Percentiles rank a stretch among this genome's conserved stretches.
phyloP scores from a whole-genome alignment of 92 coral and sea anemone species.

The Epizoanthus stellaris region DNA sequence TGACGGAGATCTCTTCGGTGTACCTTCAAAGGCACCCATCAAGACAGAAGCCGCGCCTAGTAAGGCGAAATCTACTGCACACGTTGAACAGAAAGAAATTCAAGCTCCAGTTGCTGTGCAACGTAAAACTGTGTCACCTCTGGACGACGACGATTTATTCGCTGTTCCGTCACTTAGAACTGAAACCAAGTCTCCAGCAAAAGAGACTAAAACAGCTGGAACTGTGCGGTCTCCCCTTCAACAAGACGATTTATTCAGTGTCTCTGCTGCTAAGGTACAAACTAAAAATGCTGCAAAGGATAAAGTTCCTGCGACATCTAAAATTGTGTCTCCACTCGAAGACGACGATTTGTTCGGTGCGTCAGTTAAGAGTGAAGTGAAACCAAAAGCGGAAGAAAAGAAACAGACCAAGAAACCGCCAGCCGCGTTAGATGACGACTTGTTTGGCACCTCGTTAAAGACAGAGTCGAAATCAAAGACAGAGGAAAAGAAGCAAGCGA shows the following conservation, averaged over 20 bases:
- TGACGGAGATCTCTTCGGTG: conserved; percentile 39
- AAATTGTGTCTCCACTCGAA: conserved; percentile 29
- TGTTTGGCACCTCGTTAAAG: too few relatives aligned
- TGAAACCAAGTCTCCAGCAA: conserved; percentile 27
- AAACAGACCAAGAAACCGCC: neutral
- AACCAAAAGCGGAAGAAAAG: conserved; percentile 34
- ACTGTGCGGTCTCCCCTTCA: conserved; percentile 25
- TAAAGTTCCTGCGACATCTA: conserved; percentile 5
- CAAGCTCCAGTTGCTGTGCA: neutral
- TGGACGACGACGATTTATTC: conserved; percentile 53
- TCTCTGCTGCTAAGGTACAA: conserved; percentile 17
- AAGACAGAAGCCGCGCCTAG: conserved; percentile 2
- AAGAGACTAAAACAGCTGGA: conserved; percentile 33
- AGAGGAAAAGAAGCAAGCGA: too few relatives aligned
- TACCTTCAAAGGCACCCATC: neutral
- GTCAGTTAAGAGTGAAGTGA: conserved; percentile 42
- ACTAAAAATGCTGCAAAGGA: conserved; percentile 30
- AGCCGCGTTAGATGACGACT: neutral
- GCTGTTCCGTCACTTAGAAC: conserved; percentile 21
- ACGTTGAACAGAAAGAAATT: too few relatives aligned
- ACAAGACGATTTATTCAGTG: conserved; percentile 48
- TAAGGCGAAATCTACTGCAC: neutral
- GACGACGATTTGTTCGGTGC: conserved; percentile 80
- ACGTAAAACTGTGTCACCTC: conserved; percentile 26
- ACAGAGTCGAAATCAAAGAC: too few relatives aligned